These are phyloP conservation scores for Caenorhabditis virilis DNA, from an alignment of 2,888 invertebrate species.

Conservation along the genomic window DNA sequence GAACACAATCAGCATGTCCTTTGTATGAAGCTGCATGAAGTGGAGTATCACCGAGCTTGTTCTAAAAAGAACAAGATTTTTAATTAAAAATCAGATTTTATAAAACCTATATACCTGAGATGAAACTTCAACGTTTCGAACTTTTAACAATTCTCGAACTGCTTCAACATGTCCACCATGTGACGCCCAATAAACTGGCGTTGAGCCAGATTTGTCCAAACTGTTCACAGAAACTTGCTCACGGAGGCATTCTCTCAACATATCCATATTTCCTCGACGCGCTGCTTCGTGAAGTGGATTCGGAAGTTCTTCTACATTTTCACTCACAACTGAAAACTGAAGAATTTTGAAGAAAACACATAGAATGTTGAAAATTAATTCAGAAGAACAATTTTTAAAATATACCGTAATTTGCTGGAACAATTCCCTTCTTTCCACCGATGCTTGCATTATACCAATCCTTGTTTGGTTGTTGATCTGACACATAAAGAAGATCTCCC, in stretches of 20 bases:
- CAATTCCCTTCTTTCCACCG: slow-evolving; percentile 52
- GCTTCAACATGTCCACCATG: slow-evolving; percentile 75
- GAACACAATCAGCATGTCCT: slow-evolving; percentile 74
- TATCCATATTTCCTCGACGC: slow-evolving; percentile 75
- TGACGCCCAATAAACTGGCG: slow-evolving; percentile 77
- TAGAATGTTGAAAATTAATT: too few species aligned
- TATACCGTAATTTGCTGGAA: slow-evolving; percentile 55
- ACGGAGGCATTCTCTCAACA: slow-evolving; percentile 74
- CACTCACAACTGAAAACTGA: slow-evolving; percentile 49
- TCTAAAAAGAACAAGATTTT: slow-evolving; percentile 70
- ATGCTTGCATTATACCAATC: slow-evolving; percentile 57
- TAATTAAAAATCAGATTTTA: slow-evolving; percentile 1
- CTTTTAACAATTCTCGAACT: slow-evolving; percentile 72
- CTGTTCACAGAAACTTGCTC: slow-evolving; percentile 76
- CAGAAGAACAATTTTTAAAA: too few species aligned
- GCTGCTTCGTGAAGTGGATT: slow-evolving; percentile 77
- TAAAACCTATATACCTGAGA: slow-evolving; percentile 69
- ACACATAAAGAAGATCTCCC: slow-evolving; percentile 72
- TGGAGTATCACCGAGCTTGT: slow-evolving; percentile 77
- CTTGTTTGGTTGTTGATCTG: slow-evolving; percentile 54
- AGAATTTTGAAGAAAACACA: too few species aligned
- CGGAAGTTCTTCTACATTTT: slow-evolving; percentile 72
- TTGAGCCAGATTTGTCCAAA: slow-evolving; percentile 76
- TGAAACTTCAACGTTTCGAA: slow-evolving; percentile 71
- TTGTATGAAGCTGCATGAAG: slow-evolving; percentile 75